Base-by-base conservation (phyloP, 1,140 invertebrate genomes). In the Drosophila watanabei region DNA sequence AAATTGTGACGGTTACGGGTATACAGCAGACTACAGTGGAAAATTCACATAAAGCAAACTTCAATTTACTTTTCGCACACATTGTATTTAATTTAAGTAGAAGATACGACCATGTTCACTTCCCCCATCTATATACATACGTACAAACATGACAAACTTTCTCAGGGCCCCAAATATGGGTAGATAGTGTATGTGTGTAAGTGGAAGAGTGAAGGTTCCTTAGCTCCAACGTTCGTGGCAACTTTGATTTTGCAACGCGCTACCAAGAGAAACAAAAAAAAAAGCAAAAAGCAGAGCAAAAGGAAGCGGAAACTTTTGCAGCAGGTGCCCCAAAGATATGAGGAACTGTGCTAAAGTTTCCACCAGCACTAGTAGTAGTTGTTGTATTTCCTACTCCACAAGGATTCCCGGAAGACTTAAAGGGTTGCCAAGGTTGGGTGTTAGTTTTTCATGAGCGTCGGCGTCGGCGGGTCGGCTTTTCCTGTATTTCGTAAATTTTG, bases 61-160 rank as follows among this genome's bases (percentile, higher is more conserved):
- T 89, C 85, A 81, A 89, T 88, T 88, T 88, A 89, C 86, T 88
- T 89, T 89, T 79, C 69, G 72, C 85, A 89, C 78, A 88, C 85
- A 88, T 81, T 88, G 85, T 88, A 85, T 88, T 88, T 89, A 89
- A 88, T 88, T 88, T 89, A 88, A 89, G 85, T 88, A 89, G 80
- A 89, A 89, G 79, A 89, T 88, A 57, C 72, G 54, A 79, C 65
- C 64, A 48, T 66, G 72, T 79, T 79, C 33, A 41, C 71, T 63
- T 75, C 28, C 37, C 33, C 51, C 14, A 48, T n/a, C n/a, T 24
- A 24, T 24, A 56, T 72, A 66, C 71, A 62, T 78, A 78, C 65
- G 65, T 61, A 73, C 62, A 82, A 60, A 48, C 75, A 77, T 56
- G 61, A 77, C 52, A 65, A 77, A 76, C 63, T 61, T 78, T 73